These are phyloP conservation scores for Trilocha varians DNA, from an alignment of 2,888 invertebrate species.

Conservation along the genomic window DNA sequence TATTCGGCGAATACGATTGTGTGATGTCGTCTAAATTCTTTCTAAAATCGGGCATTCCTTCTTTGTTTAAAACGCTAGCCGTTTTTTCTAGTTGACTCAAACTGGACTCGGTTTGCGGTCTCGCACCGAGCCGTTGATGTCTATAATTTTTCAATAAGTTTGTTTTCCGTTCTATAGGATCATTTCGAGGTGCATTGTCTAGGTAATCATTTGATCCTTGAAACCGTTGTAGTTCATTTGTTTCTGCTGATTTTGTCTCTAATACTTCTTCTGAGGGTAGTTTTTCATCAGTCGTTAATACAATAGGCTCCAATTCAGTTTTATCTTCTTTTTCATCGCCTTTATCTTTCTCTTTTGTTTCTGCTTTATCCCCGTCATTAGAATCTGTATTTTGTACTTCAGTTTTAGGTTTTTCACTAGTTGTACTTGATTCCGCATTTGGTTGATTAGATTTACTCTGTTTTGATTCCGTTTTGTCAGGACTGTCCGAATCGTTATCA, in stretches of 20 bases:
- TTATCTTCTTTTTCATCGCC: conserved; percentile 19
- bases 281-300: conserved; percentile 60
- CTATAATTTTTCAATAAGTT: conserved; percentile 65
- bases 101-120: conserved; percentile 55
- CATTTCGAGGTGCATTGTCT: conserved; percentile 21
- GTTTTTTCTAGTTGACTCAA: conserved; percentile 59
- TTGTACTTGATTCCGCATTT: conserved; percentile 1
- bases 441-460: conserved; percentile 12
- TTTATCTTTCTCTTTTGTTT: conserved; percentile 17
- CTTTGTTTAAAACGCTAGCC: conserved; percentile 54
- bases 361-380: too few species aligned
- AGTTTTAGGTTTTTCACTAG: conserved; percentile 8
- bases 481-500: conserved; percentile 36
- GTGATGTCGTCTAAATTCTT: conserved; percentile 66
- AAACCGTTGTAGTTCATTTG: conserved; percentile 18
- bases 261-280: conserved; percentile 54
- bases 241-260: conserved; percentile 33
- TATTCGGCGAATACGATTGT: conserved; percentile 60
- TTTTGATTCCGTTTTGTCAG: conserved; percentile 16
- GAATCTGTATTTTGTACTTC: conserved; percentile 9
- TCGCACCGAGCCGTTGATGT: conserved; percentile 50
- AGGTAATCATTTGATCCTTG: conserved; percentile 17
- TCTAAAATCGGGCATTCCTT: conserved; percentile 61
- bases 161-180: conserved; percentile 49
- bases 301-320: conserved; percentile 28